Conservation (phyloP, 2,797 vertebrate genomes). For the Rhinophrynus dorsalis region DNA sequence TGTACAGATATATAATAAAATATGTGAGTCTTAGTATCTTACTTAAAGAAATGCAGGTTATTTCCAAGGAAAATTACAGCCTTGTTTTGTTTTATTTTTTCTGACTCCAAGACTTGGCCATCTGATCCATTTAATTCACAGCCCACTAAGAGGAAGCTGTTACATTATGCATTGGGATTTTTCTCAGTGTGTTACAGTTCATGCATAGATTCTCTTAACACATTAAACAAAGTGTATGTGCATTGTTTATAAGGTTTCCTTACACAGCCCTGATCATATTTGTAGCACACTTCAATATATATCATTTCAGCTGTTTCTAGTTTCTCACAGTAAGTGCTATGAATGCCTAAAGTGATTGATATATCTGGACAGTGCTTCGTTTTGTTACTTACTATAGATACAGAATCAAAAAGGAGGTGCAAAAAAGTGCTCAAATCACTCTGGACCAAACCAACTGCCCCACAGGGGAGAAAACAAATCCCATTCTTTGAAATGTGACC, state of each 20-base stretch:
- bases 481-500: too few relatives aligned
- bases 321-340: neutral
- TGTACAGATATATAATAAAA: too few relatives aligned
- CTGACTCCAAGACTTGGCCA: neutral
- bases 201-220: constrained; percentile 11
- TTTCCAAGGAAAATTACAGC: neutral
- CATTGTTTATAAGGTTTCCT: neutral
- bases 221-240: neutral
- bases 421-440: too few relatives aligned
- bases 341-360: neutral
- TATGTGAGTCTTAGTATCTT: too few relatives aligned
- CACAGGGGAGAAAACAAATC: too few relatives aligned
- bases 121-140: neutral
- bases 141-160: neutral
- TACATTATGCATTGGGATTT: constrained; percentile 11
- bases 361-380: neutral
- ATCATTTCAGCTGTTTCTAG: neutral
- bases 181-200: neutral
- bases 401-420: too few relatives aligned
- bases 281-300: neutral
- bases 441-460: too few relatives aligned
- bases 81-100: neutral
- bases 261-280: neutral
- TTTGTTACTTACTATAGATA: neutral
- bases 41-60: too few relatives aligned